These are phyloP conservation scores for Karalla daura DNA, from an alignment of 2,797 vertebrate genomes.

Conservation along the genomic window DNA sequence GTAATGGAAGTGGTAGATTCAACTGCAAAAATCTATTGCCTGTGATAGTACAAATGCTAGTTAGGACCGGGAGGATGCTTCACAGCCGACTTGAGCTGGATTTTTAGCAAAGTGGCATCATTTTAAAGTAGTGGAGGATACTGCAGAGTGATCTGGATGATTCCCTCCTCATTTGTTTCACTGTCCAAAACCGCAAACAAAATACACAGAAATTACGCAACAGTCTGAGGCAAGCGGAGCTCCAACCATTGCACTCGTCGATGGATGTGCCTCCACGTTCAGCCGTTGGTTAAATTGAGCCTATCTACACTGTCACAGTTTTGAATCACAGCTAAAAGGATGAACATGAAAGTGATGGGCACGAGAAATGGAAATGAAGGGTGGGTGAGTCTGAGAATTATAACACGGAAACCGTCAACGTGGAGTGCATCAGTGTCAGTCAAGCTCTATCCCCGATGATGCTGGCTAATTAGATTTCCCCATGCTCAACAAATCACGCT, in stretches of 20 bases:
- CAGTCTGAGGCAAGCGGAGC: constrained; percentile 21
- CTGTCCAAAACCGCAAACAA: constrained; percentile 15
- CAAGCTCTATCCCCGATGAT: constrained; percentile 64
- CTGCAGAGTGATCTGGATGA: constrained; percentile 8
- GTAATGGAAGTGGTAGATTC: neutral
- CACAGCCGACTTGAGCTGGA: constrained; percentile 8
- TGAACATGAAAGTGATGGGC: constrained; percentile 52
- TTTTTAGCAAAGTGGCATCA: constrained; percentile 21
- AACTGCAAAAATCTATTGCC: neutral
- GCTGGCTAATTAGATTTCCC: constrained; percentile 75
- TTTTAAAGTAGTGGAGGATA: constrained; percentile 1
- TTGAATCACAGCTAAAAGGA: constrained; percentile 51
- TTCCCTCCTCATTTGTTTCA: constrained; percentile 21
- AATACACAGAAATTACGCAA: constrained; percentile 37
- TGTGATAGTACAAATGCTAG: neutral
- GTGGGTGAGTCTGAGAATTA: constrained; percentile 55
- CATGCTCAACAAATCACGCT: constrained; percentile 71
- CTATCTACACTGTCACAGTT: constrained; percentile 49
- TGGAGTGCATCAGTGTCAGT: constrained; percentile 70
- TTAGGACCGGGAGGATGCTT: constrained; percentile 7
- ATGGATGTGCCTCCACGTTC: constrained; percentile 34
- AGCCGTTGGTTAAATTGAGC: constrained; percentile 54
- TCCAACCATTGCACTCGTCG: constrained; percentile 39
- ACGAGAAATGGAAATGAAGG: constrained; percentile 59
- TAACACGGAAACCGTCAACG: constrained; percentile 46